Base-by-base conservation (phyloP, 2,888 invertebrate genomes). In the Buathra laborator region DNA sequence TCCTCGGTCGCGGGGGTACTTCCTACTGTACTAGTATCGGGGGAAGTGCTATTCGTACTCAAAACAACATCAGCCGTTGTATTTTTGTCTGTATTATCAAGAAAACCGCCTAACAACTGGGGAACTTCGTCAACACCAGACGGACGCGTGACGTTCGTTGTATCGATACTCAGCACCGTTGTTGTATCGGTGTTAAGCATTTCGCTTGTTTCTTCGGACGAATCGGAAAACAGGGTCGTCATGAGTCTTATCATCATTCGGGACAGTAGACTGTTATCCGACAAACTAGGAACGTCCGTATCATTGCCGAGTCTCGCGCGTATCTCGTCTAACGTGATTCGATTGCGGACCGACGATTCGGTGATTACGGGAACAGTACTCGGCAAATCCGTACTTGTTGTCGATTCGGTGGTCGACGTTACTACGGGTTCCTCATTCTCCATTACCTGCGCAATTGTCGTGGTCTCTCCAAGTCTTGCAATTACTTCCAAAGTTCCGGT, bases 61-160 rank as follows among this genome's bases (percentile, higher is more conserved):
- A 59, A 44, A 67, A 48, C 78, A 53, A 83, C 56, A 29, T 87
- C 70, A 53, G 44, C 59, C 32, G 87, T 86, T 32, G 81, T 43
- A 85, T 87, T 89, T 82, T 86, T 88, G 84, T 88, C 87, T 7
- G 87, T 89, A 68, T 89, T 87, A 84, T 90, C 90, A 83, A 91
- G 86, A 72, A 90, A 91, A 79, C 90, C 88, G 59, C 88, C 90
- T 83, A 87, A 83, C 62, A 89, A 86, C 81, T 86, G 88, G 75
- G 87, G 86, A 72, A 87, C 77, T 66, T 86, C 86, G 67, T 89
- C 88, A 66, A 72, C 68, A 68, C 67, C 72, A 46, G 46, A 10
- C 67, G 71, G 44, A 37, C 62, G 56, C 6, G 59, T 64, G 46
- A 51, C 5, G 67, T 75, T 81, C 7, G 59, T 51, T n/a, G 3